Conservation (phyloP, 2,113 vertebrate genomes). For the Seriola rivoliana region DNA sequence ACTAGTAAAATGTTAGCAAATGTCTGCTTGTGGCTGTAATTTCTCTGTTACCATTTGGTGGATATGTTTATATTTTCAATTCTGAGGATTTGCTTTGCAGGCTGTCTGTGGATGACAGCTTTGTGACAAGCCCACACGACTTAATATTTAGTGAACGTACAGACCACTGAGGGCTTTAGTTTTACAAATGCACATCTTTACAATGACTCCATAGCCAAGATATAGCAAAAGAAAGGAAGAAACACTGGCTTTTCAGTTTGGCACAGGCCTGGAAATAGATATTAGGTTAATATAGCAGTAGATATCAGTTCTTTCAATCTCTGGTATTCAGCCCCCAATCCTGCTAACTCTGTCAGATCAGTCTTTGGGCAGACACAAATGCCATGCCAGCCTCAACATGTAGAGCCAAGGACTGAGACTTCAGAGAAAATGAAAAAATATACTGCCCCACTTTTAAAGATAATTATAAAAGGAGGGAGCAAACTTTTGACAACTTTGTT, state of each 20-base stretch:
- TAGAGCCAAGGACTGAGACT: conserved; percentile 40
- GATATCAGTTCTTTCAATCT: conserved; percentile 66
- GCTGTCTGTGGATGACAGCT: not conserved
- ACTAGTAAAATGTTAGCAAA: conserved; percentile 3
- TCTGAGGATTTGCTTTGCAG: not conserved
- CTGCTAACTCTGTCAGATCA: conserved; percentile 50
- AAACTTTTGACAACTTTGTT: not conserved
- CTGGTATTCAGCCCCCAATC: conserved; percentile 66
- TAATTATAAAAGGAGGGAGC: conserved; percentile 19
- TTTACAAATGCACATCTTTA: not conserved
- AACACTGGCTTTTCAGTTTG: conserved; percentile 12
- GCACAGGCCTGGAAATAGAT: conserved; percentile 30
- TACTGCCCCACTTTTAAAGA: conserved; percentile 17
- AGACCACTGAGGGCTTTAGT: not conserved
- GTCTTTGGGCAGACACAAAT: conserved; percentile 64
- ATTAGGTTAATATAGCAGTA: conserved; percentile 42
- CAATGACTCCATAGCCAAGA: not conserved
- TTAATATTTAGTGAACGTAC: not conserved
- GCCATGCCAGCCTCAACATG: conserved; percentile 73
- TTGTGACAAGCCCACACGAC: not conserved
- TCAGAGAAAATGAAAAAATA: conserved; percentile 39
- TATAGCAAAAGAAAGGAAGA: not conserved
- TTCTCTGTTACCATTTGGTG: not conserved
- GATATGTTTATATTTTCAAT: not conserved
- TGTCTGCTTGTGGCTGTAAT: conserved; percentile 9